These are phyloP conservation scores for Melanerpes formicivorus DNA, from an alignment of 2,113 vertebrate species.

Conservation along the genomic window DNA sequence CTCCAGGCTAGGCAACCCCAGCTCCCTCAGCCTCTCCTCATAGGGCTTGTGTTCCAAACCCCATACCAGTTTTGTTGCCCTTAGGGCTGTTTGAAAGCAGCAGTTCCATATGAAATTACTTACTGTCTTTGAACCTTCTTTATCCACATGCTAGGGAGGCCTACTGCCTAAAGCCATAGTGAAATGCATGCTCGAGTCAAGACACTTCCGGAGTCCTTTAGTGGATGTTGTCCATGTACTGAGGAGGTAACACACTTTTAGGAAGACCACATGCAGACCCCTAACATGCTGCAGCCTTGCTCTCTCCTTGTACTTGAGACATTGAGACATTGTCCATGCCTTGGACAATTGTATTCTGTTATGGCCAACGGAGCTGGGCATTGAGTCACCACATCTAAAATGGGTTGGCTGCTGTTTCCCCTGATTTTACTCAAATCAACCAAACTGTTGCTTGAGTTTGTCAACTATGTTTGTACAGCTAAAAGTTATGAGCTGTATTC, in stretches of 20 bases:
- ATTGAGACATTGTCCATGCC: too few species aligned
- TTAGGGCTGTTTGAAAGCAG: not conserved
- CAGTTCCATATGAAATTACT: rapidly evolving
- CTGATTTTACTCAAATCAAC: not conserved
- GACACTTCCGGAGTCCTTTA: not conserved
- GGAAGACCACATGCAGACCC: not conserved
- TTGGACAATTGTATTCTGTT: not conserved
- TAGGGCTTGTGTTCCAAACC: too few species aligned
- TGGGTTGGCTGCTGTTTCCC: not conserved
- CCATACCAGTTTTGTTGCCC: too few species aligned
- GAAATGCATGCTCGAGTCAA: rapidly evolving
- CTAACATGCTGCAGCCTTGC: not conserved
- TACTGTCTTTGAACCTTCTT: not conserved
- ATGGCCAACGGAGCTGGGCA: not conserved
- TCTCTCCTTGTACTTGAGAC: not conserved
- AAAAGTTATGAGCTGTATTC: not conserved
- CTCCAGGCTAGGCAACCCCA: too few species aligned
- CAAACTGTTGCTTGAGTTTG: not conserved
- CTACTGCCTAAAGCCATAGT: not conserved
- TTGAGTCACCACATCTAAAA: not conserved
- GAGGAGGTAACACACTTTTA: not conserved
- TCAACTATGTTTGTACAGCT: not conserved
- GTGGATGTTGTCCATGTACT: rapidly evolving
- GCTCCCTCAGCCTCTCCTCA: too few species aligned
- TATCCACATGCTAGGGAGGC: not conserved